Evolutionary conservation across 1,140 invertebrate species (phyloP), one percentile per base, ranked within the genome.

Genomic region (Lepidurus couesii): DNA sequence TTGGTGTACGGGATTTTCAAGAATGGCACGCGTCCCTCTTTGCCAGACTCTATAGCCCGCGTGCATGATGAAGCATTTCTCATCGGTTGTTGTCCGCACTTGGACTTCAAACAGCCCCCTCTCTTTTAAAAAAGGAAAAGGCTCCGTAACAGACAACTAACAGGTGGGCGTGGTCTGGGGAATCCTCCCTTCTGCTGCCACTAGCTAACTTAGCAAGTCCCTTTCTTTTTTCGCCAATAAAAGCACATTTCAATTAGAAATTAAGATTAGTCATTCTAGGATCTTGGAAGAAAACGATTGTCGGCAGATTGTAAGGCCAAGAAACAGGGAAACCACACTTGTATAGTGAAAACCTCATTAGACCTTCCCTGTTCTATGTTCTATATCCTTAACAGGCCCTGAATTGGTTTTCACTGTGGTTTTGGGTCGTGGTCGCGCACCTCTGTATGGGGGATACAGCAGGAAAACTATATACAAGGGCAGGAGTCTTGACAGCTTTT

Each of bases 31-130:
- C 53, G 53, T 65, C 53, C 4, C 21, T 65, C 53, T 65, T 21
- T 16, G 53, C 16, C 53, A n/a, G 53, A 65, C 16, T 65, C 21
- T 13, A 65, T 21, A n/a, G 53, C 53, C 53, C 53, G 53, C 53
- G 53, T 65, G 53, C 53, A 65, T 65, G 53, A 65, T 65, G 53
- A 21, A 21, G 53, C 53, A 65, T 65, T 65, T 65, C 53, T 65
- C 53, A 65, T 65, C 53, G 53, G 53, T 21, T 65, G 53, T 21
- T 65, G 53, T 65, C 53, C 53, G 53, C 53, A 65, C 53, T 65
- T 34, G 53, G 53, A 65, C 53, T 65, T 65, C 53, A 65, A 65
- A 65, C 16, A 65, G 21, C 53, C 16, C 16, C 53, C 53, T 21
- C 16, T 65, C 21, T 65, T 65, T n/a, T 7, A 65, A 65, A 7